phyloP scores from a whole-genome alignment of 1,140 invertebrate species.

The Drosophila subpulchrella region DNA sequence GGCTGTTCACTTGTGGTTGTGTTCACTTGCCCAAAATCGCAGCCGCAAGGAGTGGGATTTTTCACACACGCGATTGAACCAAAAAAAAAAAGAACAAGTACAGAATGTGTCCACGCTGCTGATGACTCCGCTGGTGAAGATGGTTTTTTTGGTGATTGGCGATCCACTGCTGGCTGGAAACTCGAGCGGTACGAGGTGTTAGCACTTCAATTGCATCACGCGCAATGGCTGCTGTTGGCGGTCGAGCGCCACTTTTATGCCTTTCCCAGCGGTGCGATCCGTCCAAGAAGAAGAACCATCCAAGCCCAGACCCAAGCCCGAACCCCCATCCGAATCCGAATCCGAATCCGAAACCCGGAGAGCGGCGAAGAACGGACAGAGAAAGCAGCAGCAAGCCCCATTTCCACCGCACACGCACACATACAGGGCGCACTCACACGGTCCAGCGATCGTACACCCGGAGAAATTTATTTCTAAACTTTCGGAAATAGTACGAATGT shows the following conservation, averaged over 20 bases:
- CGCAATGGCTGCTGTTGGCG: constrained; percentile 84
- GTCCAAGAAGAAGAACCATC: constrained; percentile 52
- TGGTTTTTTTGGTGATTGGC: constrained; percentile 35
- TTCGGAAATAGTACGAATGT: no score
- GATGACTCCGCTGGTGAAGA: constrained; percentile 36
- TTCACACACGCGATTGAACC: constrained; percentile 43
- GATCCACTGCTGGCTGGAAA: constrained; percentile 9
- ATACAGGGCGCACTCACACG: constrained; percentile 40
- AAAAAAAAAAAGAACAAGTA: constrained; percentile 72
- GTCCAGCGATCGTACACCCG: constrained; percentile 36
- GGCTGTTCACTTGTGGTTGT: constrained; percentile 25
- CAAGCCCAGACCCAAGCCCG: constrained; percentile 4
- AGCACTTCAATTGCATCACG: constrained; percentile 84
- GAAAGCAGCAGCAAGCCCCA: constrained; percentile 56
- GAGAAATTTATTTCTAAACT: not conserved
- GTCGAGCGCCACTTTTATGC: constrained; percentile 84
- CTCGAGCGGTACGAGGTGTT: constrained; percentile 70
- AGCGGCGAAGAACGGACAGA: constrained; percentile 40
- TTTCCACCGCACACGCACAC: constrained; percentile 62
- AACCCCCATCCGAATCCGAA: not conserved
- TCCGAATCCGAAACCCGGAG: constrained; percentile 16
- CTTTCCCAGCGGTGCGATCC: constrained; percentile 72
- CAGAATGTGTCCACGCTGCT: constrained; percentile 60
- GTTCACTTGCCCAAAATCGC: constrained; percentile 32
- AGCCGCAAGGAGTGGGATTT: constrained; percentile 36